phyloP scores from a whole-genome alignment of 1,140 invertebrate species.

The Drosophila littoralis region DNA sequence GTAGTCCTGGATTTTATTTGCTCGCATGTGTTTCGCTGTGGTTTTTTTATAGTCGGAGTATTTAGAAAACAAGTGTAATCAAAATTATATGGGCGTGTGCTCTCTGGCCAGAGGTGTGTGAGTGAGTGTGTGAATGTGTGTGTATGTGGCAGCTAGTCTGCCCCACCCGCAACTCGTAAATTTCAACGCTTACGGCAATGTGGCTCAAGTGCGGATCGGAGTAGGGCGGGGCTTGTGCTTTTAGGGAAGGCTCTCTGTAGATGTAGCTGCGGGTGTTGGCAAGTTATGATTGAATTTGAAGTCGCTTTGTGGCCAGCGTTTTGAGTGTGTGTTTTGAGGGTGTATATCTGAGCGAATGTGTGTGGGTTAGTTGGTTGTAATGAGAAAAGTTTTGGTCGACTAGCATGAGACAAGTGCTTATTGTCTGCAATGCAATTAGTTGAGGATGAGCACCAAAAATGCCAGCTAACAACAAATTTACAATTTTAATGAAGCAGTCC shows the following conservation, averaged over 20 bases:
- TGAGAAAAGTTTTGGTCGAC: slow-evolving; percentile 64
- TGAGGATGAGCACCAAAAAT: slow-evolving; percentile 20
- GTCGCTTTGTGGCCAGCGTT: slow-evolving; percentile 63
- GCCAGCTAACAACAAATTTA: slow-evolving; percentile 20
- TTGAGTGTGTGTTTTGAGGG: slow-evolving; percentile 21
- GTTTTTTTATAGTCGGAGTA: slow-evolving; percentile 61
- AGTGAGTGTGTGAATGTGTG: neutral
- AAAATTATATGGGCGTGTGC: slow-evolving; percentile 80
- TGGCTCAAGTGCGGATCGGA: slow-evolving; percentile 46
- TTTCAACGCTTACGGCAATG: slow-evolving; percentile 69
- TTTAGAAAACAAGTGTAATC: slow-evolving; percentile 82
- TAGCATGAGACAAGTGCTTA: slow-evolving; percentile 46
- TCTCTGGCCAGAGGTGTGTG: slow-evolving; percentile 1
- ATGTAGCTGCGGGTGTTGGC: slow-evolving; percentile 47
- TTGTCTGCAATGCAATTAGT: slow-evolving; percentile 48
- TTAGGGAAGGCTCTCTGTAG: slow-evolving; percentile 8
- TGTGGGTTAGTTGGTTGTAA: slow-evolving; percentile 50
- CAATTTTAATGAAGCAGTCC: slow-evolving; percentile 6
- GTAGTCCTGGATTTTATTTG: slow-evolving; percentile 64
- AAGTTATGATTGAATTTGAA: slow-evolving; percentile 81
- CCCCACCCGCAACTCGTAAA: slow-evolving; percentile 52
- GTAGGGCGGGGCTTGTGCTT: neutral
- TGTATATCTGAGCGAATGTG: neutral
- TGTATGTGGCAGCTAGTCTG: neutral
- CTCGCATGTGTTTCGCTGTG: slow-evolving; percentile 54